Evolutionary conservation across 2,888 invertebrate species (phyloP), one percentile per base, ranked within the genome.

Genomic region (Cataglyphis albicans): DNA sequence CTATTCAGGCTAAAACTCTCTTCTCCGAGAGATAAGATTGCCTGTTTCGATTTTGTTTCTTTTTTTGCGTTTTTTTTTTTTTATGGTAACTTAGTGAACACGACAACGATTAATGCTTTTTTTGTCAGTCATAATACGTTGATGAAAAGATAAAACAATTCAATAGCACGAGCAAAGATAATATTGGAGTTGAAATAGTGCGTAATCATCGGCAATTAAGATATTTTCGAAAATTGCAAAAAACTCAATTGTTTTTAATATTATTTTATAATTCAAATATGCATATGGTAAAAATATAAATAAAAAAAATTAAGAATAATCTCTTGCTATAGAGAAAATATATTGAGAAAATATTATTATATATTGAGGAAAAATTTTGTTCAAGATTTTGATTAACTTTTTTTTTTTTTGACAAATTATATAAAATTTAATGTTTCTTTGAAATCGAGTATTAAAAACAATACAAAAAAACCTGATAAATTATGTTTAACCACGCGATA

Each of bases 11-110:
- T 29, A 32, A 5, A 48, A 67, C 48, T 48, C 29, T 10, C 5
- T 67, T 29, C 18, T n/a, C 10, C 52, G 68, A 3, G 9, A 68
- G 32, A 68, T 68, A 68, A 68, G 21, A 15, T 10, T 18, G 52
- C 7, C 52, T 7, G n/a, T n/a, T 32, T 32, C 32, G 9, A 32
- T 52, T 21, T 29, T 10, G 48, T 67, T n/a, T 29, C 15, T 64
- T 35, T 38, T n/a, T 21, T 29, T 15, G 7, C 21, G 55, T n/a
- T n/a, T 63, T 63, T 35, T 64, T 38, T 18, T 48, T 0, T 52
- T n/a, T 48, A 5, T 48, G 7, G 3, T 6, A 12, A 65, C 15
- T 3, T 64, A 64, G 7, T 7, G 1, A 5, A 12, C 5, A 29
- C 32, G 7, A 18, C 2, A n/a, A 18, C 48, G 0, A 6, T 4